Evolutionary conservation across 2,888 invertebrate species (phyloP), one percentile per base, ranked within the genome.

Genomic region (Ferdinandea cuprea): DNA sequence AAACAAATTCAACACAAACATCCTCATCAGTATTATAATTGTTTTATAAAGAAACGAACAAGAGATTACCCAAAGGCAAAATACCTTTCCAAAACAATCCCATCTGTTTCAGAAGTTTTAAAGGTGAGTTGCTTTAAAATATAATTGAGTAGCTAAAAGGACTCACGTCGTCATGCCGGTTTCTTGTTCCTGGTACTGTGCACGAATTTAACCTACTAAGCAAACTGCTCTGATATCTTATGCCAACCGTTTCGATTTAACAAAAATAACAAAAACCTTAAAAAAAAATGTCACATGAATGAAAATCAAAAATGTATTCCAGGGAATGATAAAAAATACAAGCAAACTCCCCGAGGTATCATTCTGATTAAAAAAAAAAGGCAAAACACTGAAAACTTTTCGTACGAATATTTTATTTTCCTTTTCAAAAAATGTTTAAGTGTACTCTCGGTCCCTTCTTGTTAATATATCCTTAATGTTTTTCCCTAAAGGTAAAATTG

Each of bases 381-480:
- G 4, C 17, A 17, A 32, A 52, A 25, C 2, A 25, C 25, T 25
- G 25, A 2, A 25, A 25, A 25, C 2, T 25, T 2, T 25, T 25
- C 25, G 25, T 25, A 5, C 25, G n/a, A 50, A 50, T 9, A 30
- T 17, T 44, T 9, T n/a, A n/a, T 8, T 44, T n/a, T 17, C 6
- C 7, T 1, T 32, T n/a, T 11, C 8, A 6, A 6, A 15, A 6
- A 6, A 15, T 28, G 15, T 44, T 44, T 11, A 6, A 37, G 17
- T 68, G 32, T 48, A n/a, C 30, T 25, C 17, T 52, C n/a, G n/a
- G n/a, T n/a, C 58, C 66, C n/a, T 52, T 19, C 61, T 74, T 25
- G 58, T 52, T 58, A 58, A 71, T 69, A 15, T 40, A 59, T 71
- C 17, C 69, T 17, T 19, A 59, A 81, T 59, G 58, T 3, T 2